Conservation (phyloP, 2,113 vertebrate species). For the Nerophis ophidion region DNA sequence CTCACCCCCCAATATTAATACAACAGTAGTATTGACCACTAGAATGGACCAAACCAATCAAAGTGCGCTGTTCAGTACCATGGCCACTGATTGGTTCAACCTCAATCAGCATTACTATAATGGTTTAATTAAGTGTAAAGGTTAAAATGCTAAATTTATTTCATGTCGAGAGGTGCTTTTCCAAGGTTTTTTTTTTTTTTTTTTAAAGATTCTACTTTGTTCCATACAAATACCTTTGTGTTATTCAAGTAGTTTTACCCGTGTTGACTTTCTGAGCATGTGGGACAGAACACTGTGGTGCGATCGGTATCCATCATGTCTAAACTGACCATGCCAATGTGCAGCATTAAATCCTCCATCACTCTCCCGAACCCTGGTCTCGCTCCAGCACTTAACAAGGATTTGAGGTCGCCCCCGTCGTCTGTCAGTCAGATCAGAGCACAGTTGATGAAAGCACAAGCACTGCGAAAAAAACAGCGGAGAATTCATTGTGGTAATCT, state of each 20-base stretch:
- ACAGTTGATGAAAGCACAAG: slow-evolving; percentile 25
- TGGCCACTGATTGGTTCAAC: too few species aligned
- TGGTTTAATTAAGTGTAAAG: too few species aligned
- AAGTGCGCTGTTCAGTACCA: too few species aligned
- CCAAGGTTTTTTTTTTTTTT: too few species aligned
- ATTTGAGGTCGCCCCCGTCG: slow-evolving; percentile 55
- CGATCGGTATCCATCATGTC: not conserved
- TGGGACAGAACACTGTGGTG: not conserved
- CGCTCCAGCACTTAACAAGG: slow-evolving; percentile 65
- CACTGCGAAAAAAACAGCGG: slow-evolving; percentile 23
- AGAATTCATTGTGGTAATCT: slow-evolving; percentile 47
- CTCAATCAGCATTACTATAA: too few species aligned
- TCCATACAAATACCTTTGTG: too few species aligned
- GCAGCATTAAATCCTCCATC: slow-evolving; percentile 1
- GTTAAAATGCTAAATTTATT: too few species aligned
- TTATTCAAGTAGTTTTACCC: too few species aligned
- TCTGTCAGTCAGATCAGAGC: slow-evolving; percentile 54
- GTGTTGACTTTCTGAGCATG: not conserved
- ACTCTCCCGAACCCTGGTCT: slow-evolving; percentile 29
- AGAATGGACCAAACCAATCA: too few species aligned
- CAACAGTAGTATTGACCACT: too few species aligned
- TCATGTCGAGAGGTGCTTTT: too few species aligned
- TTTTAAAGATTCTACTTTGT: not conserved
- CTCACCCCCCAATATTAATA: too few species aligned
- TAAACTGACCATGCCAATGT: slow-evolving; percentile 12